Percentiles rank a stretch among this genome's conserved stretches.
These are phyloP conservation scores for Rhizoglyphus robini DNA, from an alignment of 1,140 invertebrate species.

Conservation along the genomic window DNA sequence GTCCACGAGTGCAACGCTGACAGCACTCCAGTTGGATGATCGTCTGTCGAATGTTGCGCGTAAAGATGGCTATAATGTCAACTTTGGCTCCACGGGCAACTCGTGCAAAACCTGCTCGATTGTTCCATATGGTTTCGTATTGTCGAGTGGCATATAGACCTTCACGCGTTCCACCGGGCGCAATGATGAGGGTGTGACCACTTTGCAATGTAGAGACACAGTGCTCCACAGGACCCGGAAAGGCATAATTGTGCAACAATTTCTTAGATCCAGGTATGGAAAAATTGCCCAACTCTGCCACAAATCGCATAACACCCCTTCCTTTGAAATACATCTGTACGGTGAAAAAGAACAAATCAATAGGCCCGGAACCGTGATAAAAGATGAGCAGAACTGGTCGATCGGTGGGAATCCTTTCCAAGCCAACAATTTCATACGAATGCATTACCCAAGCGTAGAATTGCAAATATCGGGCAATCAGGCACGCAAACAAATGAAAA, in stretches of 20 bases:
- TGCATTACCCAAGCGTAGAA: background rate
- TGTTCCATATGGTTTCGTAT: slow-evolving; percentile 69
- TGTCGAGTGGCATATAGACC: slow-evolving; percentile 45
- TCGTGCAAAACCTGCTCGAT: slow-evolving; percentile 86
- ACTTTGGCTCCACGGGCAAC: slow-evolving; percentile 87
- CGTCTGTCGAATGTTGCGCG: slow-evolving; percentile 83
- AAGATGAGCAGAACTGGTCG: slow-evolving; percentile 79
- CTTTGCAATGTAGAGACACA: slow-evolving; percentile 67
- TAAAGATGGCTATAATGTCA: slow-evolving; percentile 88
- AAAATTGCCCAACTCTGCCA: slow-evolving; percentile 55
- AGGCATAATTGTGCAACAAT: slow-evolving; percentile 58
- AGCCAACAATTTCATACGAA: slow-evolving; percentile 70
- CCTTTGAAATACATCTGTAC: slow-evolving; percentile 64
- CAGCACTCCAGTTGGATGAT: slow-evolving; percentile 46
- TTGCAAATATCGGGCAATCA: too few species aligned
- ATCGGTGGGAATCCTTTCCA: slow-evolving; percentile 77
- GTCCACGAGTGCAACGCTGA: slow-evolving; percentile 29
- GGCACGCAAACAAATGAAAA: too few species aligned
- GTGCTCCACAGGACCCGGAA: slow-evolving; percentile 79
- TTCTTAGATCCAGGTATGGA: slow-evolving; percentile 66
- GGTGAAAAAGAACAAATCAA: slow-evolving; percentile 91
- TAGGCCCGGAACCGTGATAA: slow-evolving; percentile 91
- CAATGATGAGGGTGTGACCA: slow-evolving; percentile 78
- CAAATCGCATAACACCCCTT: slow-evolving; percentile 67
- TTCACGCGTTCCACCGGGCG: slow-evolving; percentile 90